These are phyloP conservation scores for Oceanites oceanicus DNA, from an alignment of 2,113 vertebrate species.

Conservation along the genomic window DNA sequence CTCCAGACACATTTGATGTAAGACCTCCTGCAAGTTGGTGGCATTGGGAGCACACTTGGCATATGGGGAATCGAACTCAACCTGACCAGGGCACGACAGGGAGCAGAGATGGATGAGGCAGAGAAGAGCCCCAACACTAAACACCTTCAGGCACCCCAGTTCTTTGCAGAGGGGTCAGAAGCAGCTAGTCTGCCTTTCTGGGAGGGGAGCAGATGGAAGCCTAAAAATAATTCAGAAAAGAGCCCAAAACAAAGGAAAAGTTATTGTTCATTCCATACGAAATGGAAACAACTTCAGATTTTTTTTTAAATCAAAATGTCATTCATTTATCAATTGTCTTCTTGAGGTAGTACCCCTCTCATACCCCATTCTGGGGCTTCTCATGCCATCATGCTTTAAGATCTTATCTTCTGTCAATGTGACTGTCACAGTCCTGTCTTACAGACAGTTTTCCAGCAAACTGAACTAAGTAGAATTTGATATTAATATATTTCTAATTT, in stretches of 20 bases:
- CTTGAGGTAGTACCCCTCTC: neutral
- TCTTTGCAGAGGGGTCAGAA: neutral
- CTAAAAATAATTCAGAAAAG: neutral
- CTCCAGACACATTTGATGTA: neutral
- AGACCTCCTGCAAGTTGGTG: neutral
- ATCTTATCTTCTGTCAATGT: neutral
- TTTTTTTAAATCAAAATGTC: neutral
- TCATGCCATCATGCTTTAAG: neutral
- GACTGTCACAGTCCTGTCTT: neutral
- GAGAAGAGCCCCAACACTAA: neutral
- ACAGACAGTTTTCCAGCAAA: neutral
- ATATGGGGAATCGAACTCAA: rapidly evolving
- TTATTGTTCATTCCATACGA: neutral
- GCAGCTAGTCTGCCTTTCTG: neutral
- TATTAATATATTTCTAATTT: neutral
- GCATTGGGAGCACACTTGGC: neutral
- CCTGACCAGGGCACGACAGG: no score
- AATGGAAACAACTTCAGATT: neutral
- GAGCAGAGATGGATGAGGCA: neutral
- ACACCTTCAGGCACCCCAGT: neutral
- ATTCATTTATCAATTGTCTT: neutral
- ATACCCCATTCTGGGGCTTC: neutral
- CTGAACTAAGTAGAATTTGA: neutral
- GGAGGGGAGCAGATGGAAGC: neutral
- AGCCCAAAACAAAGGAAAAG: neutral